phyloP scores from a whole-genome alignment of 37 sponge, comb jelly and placozoan genomes.

The Beroe forskalii region DNA sequence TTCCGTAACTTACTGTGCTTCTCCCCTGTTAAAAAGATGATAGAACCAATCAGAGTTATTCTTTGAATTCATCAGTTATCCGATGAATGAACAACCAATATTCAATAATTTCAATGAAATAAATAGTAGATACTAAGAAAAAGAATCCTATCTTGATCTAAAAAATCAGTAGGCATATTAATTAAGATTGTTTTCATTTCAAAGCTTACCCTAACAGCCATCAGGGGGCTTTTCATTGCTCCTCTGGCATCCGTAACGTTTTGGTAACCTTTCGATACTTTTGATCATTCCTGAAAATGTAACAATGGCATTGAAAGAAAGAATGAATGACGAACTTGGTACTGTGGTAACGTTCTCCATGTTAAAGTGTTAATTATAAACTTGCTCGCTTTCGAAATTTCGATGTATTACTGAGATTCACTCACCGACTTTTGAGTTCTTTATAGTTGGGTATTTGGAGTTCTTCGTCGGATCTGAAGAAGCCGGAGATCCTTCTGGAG shows the following conservation, averaged over 20 bases:
- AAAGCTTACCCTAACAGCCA: neutral
- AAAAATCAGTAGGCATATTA: no score
- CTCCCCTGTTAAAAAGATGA: neutral
- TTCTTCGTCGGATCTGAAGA: neutral
- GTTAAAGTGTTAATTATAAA: no score
- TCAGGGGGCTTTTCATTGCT: neutral
- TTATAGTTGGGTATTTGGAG: conserved; percentile 11
- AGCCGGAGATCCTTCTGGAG: no score
- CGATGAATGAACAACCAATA: no score
- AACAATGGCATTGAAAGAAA: neutral
- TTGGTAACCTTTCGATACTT: neutral
- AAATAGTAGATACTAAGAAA: no score
- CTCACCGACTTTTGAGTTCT: neutral
- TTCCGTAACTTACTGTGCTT: neutral
- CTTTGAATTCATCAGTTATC: no score
- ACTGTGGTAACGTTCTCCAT: no score
- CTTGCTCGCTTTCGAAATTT: no score
- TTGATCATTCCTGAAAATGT: conserved; percentile 30
- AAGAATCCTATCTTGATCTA: no score
- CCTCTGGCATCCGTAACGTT: conserved; percentile 18
- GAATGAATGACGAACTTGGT: neutral
- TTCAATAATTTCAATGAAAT: no score
- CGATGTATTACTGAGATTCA: neutral
- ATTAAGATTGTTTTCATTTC: no score
- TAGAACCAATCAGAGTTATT: no score